Conservation (phyloP, 2,113 vertebrate species). For the Toxostoma redivivum region DNA sequence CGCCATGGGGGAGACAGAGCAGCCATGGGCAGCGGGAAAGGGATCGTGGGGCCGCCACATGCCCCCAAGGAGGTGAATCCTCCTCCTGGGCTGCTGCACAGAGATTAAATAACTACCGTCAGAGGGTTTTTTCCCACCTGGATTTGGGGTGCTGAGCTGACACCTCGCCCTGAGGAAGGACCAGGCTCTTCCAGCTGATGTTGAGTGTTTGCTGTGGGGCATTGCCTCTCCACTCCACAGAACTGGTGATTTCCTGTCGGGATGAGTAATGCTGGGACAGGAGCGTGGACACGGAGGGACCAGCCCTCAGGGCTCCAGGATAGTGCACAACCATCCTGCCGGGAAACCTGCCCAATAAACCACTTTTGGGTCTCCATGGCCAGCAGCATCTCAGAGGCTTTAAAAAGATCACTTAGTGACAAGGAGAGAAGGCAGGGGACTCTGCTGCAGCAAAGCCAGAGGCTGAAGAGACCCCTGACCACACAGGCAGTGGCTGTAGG, state of each 20-base stretch:
- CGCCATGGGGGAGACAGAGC: slow-evolving; percentile 27
- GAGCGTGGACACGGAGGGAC: neutral
- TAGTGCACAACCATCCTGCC: accelerated
- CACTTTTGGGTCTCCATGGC: neutral
- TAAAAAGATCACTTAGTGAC: neutral
- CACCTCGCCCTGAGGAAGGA: neutral
- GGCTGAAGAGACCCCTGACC: neutral
- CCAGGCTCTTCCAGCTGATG: neutral
- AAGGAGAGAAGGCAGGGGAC: neutral
- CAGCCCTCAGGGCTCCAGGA: neutral
- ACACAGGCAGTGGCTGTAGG: neutral
- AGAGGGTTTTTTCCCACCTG: neutral
- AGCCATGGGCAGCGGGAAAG: neutral
- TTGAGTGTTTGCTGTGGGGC: neutral
- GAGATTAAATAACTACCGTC: neutral
- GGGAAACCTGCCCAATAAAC: neutral
- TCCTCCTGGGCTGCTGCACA: neutral
- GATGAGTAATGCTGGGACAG: accelerated
- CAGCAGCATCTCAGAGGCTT: neutral
- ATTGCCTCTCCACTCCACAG: neutral
- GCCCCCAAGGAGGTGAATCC: neutral
- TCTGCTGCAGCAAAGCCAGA: neutral
- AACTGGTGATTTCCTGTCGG: neutral
- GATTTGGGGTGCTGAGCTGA: neutral
- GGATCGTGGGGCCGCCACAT: neutral